Percentiles rank a stretch among this genome's conserved stretches.
Conservation (phyloP, 1,140 invertebrate species). For the Maconellicoccus hirsutus region DNA sequence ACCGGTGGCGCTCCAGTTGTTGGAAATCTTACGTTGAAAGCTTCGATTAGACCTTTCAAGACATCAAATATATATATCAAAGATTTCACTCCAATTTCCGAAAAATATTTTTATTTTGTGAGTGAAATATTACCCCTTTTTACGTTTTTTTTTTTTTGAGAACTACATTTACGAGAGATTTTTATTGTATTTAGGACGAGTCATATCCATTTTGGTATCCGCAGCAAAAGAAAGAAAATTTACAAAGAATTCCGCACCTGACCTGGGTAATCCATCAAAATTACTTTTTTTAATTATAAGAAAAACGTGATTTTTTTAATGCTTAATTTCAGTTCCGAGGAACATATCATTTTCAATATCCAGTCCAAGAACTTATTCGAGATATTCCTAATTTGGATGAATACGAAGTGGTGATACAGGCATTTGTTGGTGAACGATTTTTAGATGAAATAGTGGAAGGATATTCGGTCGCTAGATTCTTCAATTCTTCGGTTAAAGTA, state of each 20-base stretch:
- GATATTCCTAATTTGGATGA: conserved; percentile 55
- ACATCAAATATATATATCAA: conserved; percentile 35
- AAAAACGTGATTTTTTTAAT: conserved; percentile 26
- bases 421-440: conserved; percentile 79
- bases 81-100: conserved; percentile 45
- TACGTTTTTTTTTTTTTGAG: background rate
- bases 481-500: conserved; percentile 68
- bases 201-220: conserved; percentile 62
- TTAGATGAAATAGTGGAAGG: conserved; percentile 76
- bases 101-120: conserved; percentile 61
- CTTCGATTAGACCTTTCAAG: conserved; percentile 54
- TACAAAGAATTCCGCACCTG: conserved; percentile 43
- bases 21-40: conserved; percentile 76
- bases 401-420: conserved; percentile 74
- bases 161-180: background rate
- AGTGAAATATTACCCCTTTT: conserved; percentile 32
- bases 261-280: conserved; percentile 48
- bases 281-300: background rate
- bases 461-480: conserved; percentile 74
- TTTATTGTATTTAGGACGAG: conserved; percentile 44
- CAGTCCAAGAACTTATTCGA: conserved; percentile 61
- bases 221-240: conserved; percentile 12
- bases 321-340: conserved; percentile 68
- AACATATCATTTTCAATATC: conserved; percentile 70
- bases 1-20: conserved; percentile 69